Base-by-base conservation (phyloP, 1,140 invertebrate genomes). In the Philopotamus ludificatus region DNA sequence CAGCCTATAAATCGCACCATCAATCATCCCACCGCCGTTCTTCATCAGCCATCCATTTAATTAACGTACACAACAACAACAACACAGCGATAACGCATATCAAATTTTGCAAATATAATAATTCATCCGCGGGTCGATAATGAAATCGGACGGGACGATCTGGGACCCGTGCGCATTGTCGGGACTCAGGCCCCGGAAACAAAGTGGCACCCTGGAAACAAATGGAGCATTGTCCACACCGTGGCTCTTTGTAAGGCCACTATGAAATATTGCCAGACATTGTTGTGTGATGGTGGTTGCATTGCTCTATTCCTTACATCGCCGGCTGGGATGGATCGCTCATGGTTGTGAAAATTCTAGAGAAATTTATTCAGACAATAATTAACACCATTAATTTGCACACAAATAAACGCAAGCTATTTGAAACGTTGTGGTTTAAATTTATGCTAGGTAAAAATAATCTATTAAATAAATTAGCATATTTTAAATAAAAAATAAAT, bases 1-100 rank as follows among this genome's bases (percentile, higher is more conserved):
- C 57, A 50, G 25, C 45, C 42, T 63, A 64, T 68, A 68, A 68
- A 64, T 68, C 58, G 53, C 58, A 41, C 50, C 57, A 68, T 68
- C 66, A 68, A 68, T 68, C 66, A 68, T 68, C 28, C 28, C n/a
- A n/a, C n/a, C 53, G 45, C 60, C 50, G 41, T n/a, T 18, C 49
- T 63, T 67, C 60, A 59, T 61, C 44, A 39, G 28, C 55, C 61
- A 44, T 58, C 47, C 62, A 61, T 64, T 64, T 61, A 68, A 64
- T 68, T 68, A 68, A 68, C 65, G 62, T 39, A 26, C 49, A 47
- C 47, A 23, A 63, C 57, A 34, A 4, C 41, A 34, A 49, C 42
- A 44, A 53, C 26, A 47, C 58, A 41, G 16, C 12, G 39, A 59
- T 21, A 15, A 21, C 45, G n/a, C 20, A 7, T 49, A 7, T 8